Conservation (phyloP, 1,140 invertebrate species). For the Adelges cooleyi region DNA sequence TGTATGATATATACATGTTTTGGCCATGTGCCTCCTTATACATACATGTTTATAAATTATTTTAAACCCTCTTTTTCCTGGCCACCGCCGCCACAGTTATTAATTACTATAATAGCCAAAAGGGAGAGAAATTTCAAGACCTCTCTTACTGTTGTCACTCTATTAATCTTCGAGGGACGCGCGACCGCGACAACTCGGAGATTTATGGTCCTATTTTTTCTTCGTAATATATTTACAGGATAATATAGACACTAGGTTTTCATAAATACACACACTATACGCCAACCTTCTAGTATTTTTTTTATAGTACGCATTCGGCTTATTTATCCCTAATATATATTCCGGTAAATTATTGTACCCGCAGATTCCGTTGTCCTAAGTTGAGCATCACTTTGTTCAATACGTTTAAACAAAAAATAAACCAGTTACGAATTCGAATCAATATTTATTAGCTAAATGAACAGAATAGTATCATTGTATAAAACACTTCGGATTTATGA, state of each 20-base stretch:
- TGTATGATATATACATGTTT: neutral
- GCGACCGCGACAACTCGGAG: neutral
- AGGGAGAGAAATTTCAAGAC: slow-evolving; percentile 26
- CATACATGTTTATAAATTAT: neutral
- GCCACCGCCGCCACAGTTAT: neutral
- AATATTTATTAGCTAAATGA: too few relatives aligned
- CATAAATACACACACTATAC: neutral
- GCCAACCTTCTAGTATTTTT: neutral
- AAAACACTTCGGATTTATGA: too few relatives aligned
- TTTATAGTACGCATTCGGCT: neutral
- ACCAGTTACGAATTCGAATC: too few relatives aligned
- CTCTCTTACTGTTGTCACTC: slow-evolving; percentile 26
- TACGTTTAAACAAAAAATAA: too few relatives aligned
- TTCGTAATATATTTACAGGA: slow-evolving; percentile 6
- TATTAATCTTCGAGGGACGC: slow-evolving; percentile 20
- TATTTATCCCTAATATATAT: neutral
- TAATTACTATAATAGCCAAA: slow-evolving; percentile 27
- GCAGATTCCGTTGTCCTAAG: too few relatives aligned
- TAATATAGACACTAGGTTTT: neutral
- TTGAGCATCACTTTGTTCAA: too few relatives aligned
- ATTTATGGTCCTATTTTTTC: slow-evolving; percentile 27
- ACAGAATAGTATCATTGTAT: too few relatives aligned
- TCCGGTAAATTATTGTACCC: neutral
- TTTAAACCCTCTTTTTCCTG: slow-evolving; percentile 13
- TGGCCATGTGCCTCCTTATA: neutral